Evolutionary conservation across 2,888 invertebrate genomes (phyloP), one percentile per base, ranked within the genome.

Genomic region (Troides helena): DNA sequence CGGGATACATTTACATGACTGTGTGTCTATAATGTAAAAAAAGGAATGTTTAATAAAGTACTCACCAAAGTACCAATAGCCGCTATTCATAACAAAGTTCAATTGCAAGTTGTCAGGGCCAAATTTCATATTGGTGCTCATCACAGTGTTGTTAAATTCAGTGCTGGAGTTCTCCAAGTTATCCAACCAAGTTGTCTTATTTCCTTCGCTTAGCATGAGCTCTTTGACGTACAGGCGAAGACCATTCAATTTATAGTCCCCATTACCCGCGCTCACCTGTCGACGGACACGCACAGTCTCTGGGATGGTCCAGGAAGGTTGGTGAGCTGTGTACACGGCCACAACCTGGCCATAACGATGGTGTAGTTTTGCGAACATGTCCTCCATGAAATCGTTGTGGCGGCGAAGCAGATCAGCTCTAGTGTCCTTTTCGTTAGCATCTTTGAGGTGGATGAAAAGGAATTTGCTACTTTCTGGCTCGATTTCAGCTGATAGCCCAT

Each of bases 351-450:
- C 80, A 71, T 93, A 79, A 18, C 86, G 79, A 3, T 91, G 82
- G 30, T 90, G 76, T 21, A 95, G 80, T 65, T 94, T 85, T 0
- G 87, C 83, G 75, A 93, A 91, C 75, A 94, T 88, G 5, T 93
- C 86, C 59, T 89, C 83, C 81, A 96, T 95, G 74, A 94, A 90
- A 6, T 86, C 88, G 87, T 95, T 94, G 80, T 96, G 95, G 46
- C 94, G 90, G 63, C 89, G 89, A 17, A 95, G 88, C 81, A 95
- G 87, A 0, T 93, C 92, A 17, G 84, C 78, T 57, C 95, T 82
- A 18, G 93, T 88, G 74, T 94, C 94, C 36, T 90, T 92, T 30
- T 94, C 94, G 62, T 81, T 83, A 6, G 94, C 94, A 80, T 95
- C 95, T 73, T 94, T 92, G 36, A 95, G 86, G 68, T 87, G 88